Evolutionary conservation across 1,140 invertebrate species (phyloP).

Genomic region (Sinella curviseta): DNA sequence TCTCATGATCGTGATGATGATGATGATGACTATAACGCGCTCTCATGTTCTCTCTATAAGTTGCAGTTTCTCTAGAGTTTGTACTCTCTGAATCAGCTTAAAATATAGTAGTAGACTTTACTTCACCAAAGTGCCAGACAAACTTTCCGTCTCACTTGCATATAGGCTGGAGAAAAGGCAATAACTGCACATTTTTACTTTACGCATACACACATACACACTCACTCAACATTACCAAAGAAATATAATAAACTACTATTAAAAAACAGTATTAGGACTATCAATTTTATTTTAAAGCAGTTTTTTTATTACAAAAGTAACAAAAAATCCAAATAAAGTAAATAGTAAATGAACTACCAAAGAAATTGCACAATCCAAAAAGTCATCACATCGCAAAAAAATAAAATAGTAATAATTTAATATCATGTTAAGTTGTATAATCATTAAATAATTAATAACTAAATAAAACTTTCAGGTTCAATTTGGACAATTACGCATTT

Average conservation of each 20-base stretch:
- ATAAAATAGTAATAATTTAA: too few relatives aligned
- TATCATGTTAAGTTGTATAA: too few relatives aligned
- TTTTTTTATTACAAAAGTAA: too few relatives aligned
- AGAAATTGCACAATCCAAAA: not conserved
- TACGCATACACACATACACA: not conserved
- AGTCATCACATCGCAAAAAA: not conserved
- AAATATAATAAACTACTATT: too few relatives aligned
- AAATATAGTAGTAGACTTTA: not conserved
- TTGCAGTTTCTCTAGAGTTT: too few relatives aligned
- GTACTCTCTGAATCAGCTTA: not conserved
- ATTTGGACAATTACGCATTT: too few relatives aligned
- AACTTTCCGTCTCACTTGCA: not conserved
- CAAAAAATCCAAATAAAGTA: not conserved
- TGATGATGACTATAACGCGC: conserved; percentile 18
- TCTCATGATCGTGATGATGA: not conserved
- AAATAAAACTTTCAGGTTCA: too few relatives aligned
- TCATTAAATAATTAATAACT: too few relatives aligned
- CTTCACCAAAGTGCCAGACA: not conserved
- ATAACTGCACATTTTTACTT: conserved; percentile 15
- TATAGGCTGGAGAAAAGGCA: conserved; percentile 15
- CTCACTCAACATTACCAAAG: too few relatives aligned
- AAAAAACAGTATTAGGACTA: too few relatives aligned
- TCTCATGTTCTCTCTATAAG: not conserved
- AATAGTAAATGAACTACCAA: not conserved
- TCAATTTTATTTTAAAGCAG: too few relatives aligned